Evolutionary conservation across 2,888 invertebrate species (phyloP), one percentile per base, ranked within the genome.

Genomic region (Scrobipalpa atriplicella): DNA sequence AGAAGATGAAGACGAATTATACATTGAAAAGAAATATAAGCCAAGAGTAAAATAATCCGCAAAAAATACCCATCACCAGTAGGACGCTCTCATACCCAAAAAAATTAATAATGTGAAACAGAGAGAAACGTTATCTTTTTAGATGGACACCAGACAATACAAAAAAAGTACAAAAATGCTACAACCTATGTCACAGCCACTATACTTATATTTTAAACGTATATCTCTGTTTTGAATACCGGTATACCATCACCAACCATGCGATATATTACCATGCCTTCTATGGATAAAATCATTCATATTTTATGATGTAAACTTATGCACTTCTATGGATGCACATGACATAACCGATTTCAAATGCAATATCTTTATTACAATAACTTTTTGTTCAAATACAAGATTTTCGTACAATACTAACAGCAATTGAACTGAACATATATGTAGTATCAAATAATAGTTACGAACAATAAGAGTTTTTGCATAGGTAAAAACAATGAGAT

Each of bases 21-120:
- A 13, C 16, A 38, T 38, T n/a, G 8, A 38, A 2, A 16, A n/a
- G 9, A 38, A 56, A 38, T 58, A n/a, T 6, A 38, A 29, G 36
- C 29, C 1, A 29, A 56, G 29, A 0, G 3, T 21, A 10, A n/a
- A n/a, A n/a, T 39, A 64, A 36, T 36, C 16, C 38, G 10, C 54
- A 64, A 47, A 5, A 16, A 70, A 66, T 43, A 65, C 66, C 80
- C 75, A 70, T 72, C 73, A 80, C 79, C 81, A 29, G 5, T 2
- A 29, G 5, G 29, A 29, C 29, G 29, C 29, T 29, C 29, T 29
- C 5, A 3, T 29, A 29, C 29, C 29, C 29, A 29, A 29, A 29
- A 2, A 29, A 29, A 29, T 29, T 3, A 3, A 29, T 29, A 29
- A 29, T 47, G n/a, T n/a, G 47, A 47, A 47, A 47, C 47, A 47